Base-by-base conservation (phyloP, 2,888 invertebrate genomes). In the Drepanosiphum platanoidis region DNA sequence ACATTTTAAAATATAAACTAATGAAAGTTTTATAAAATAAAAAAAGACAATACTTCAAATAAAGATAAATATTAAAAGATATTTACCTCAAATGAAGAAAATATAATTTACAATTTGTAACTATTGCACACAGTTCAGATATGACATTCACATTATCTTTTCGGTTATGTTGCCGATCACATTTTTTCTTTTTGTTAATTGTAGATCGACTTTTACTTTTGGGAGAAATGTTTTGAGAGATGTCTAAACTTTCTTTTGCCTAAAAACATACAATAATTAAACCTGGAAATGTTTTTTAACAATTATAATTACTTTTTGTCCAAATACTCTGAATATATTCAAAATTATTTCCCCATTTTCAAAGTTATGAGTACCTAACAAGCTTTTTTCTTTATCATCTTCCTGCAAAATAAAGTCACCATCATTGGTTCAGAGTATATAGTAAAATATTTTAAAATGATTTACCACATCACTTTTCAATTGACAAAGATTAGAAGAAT, bases 401-500 rank as follows among this genome's bases (percentile, higher is more conserved):
- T 84, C 84, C 84, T 84, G 18, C 3, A 84, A 66, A 77, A 70
- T 3, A 30, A 58, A 66, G 1, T 27, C 3, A 52, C 52, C 4
- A 66, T 80, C 30, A 11, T 11, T n/a, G 13, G 30, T 13, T 30
- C 11, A 32, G 42, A 4, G 0, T n/a, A 46, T 52, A 68, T 5
- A 18, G 30, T 1, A 46, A 32, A 46, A 68, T 52, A 0, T 68
- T 68, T 77, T 39, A 52, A 36, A 70, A 46, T 15, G 11, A 30
- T 58, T 84, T 84, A 84, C 83, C 64, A 64, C 36, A 84, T 84
- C 84, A 77, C 15, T 84, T 77, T 84, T 84, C 39, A 77, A 68
- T 77, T 58, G 68, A 30, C 84, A 58, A 39, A 84, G 75, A 70
- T 77, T 84, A 36, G 84, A 77, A 58, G 75, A 84, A 39, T 77